Evolutionary conservation across 2,113 vertebrate genomes (phyloP), one percentile per base, ranked within the genome.

Genomic region (Grantiella picta): DNA sequence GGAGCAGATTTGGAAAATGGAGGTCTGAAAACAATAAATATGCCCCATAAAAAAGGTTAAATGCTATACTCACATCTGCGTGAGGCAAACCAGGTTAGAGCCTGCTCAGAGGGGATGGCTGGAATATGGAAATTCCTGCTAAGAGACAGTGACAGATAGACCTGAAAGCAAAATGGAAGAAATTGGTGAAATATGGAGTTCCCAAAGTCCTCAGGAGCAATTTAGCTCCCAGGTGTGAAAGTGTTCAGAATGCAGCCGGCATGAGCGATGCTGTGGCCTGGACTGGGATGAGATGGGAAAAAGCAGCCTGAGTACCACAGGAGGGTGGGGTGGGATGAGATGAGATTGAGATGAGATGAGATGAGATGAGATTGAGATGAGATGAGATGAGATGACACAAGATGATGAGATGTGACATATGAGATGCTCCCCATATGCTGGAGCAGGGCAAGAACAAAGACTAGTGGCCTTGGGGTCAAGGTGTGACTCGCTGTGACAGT

Each of bases 61-160:
- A 89, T 1, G 6, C 2, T 57, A 94, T 95, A 76, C 49, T 82
- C 15, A 20, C 1, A 1, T 45, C 77, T 82, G 81, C 0, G 2
- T 82, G 89, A 27, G 72, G 89, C 70, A 95, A 96, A 91, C 53
- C 49, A 87, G 95, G 81, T 95, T 94, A 95, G 81, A 89, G 73
- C 44, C 65, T 0, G 23, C 65, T 35, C 1, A 0, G 69, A 66
- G 68, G 35, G 25, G n/a, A 12, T n/a, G 65, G 33, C 33, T 57
- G 19, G 61, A 60, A 75, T 89, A 91, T 76, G 93, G 94, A 95
- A 96, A 96, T 91, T n/a, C 57, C 91, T 79, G 73, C 87, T 89
- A 68, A 79, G 49, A 76, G 73, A 27, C 0, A 3, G 59, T 95
- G 96, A 97, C 86, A 86, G 92, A 95, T 95, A 25, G 89, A 64